These are phyloP conservation scores for Dasypogon diadema DNA, from an alignment of 2,888 invertebrate species.

Conservation along the genomic window DNA sequence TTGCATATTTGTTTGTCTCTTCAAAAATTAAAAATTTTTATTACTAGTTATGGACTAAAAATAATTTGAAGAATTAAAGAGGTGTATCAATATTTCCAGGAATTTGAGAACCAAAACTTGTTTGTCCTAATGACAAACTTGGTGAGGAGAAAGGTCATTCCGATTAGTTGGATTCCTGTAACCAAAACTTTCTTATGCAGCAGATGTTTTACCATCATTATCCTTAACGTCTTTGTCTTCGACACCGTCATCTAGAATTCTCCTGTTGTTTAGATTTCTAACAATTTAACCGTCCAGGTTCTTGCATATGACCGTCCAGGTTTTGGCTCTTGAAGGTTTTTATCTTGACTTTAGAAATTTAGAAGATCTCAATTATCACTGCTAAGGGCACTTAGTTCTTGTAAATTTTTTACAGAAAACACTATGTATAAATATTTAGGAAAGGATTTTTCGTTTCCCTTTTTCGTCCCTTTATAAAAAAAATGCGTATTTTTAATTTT, in stretches of 20 bases:
- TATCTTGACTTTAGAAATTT: neutral
- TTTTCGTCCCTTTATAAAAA: too few species aligned
- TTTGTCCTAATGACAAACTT: slow-evolving; percentile 2
- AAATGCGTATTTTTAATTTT: too few species aligned
- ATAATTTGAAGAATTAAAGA: slow-evolving; percentile 7
- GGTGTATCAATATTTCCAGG: neutral
- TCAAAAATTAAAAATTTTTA: too few species aligned
- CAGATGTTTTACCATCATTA: neutral
- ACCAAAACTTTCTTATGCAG: neutral
- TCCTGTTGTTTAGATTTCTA: neutral
- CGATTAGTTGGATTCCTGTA: neutral
- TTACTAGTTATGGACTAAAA: too few species aligned
- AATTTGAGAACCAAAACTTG: neutral
- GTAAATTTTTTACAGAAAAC: too few species aligned
- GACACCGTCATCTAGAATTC: neutral
- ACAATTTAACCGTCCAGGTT: neutral
- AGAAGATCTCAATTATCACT: neutral
- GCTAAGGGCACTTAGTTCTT: neutral
- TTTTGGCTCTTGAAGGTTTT: neutral
- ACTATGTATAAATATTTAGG: too few species aligned
- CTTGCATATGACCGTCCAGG: neutral
- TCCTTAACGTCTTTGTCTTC: neutral
- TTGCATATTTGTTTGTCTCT: too few species aligned
- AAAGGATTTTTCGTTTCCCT: too few species aligned
- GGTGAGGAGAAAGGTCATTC: neutral